Evolutionary conservation across 2,797 vertebrate genomes (phyloP), one percentile per base, ranked within the genome.

Genomic region (Sebastes elongatus): DNA sequence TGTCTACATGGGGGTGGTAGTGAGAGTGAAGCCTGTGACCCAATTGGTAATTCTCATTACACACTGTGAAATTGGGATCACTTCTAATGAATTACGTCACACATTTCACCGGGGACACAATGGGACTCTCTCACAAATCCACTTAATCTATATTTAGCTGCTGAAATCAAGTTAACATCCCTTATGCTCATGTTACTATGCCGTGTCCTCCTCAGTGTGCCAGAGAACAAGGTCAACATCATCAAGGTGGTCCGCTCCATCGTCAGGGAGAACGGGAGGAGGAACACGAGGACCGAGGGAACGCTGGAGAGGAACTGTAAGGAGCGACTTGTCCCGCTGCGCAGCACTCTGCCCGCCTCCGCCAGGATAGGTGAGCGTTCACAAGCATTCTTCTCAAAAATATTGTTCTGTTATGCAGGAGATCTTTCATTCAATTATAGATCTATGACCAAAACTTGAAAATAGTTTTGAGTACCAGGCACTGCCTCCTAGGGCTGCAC

Each of bases 231-330:
- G 93, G 96, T 97, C 81, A 97, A 78, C 90, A 95, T 96, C 1
- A 96, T 99, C 84, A 99, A 98, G 94, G 97, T 97, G 91, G 97
- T 99, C 70, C 98, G 98, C 74, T 97, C 97, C 16, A 96, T 99
- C 81, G 94, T 99, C 90, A 86, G 98, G 89, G 97, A 99, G 85
- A 99, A 98, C 73, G 94, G 97, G 90, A 95, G 97, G 86, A 97
- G 97, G 76, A 96, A 96, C 90, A 87, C 88, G 87, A 97, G 93
- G 90, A 95, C 93, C 23, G 97, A 98, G 11, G 90, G 94, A 0
- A 94, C 96, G 0, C 49, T 96, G 84, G 98, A 99, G 83, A 97
- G 95, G 89, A 72, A 84, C 3, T 92, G 92, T 32, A 98, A 94
- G 89, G 97, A 97, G 52, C 96, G 95, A 3, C 85, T 97, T 10